Base-by-base conservation (phyloP, 1,140 invertebrate species). In the Eurosta solidaginis region DNA sequence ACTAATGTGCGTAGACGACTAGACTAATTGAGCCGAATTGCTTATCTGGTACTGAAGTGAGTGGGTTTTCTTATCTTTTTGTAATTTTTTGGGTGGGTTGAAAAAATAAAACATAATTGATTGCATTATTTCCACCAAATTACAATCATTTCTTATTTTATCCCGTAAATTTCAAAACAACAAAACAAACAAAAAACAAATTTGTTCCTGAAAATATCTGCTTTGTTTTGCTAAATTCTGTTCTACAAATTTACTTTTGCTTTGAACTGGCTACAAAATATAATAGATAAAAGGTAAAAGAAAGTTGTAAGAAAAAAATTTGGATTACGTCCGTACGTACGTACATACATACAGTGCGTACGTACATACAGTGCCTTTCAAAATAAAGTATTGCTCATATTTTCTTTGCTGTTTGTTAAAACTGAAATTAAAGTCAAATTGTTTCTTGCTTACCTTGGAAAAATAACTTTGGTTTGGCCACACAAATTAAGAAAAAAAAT, bases 211-310 rank as follows among this genome's bases (percentile, higher is more conserved):
- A 44, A n/a, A n/a, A n/a, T n/a, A n/a, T n/a, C n/a, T n/a, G n/a
- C n/a, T 44, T 74, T 74, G 44, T 47, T 74, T 12, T 7, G 10
- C 25, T 47, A 74, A 36, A 77, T 77, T 77, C 47, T 54, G 7
- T 36, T 77, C 77, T 49, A 77, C 78, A 74, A 79, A 79, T 77
- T 79, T 27, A 77, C 74, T 77, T 79, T 76, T 74, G 33, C 40
- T 79, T 79, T 27, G 45, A 79, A 74, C 78, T 54, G 78, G 78
- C 78, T 79, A 77, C 29, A 77, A 52, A 74, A 47, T 47, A n/a
- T 44, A 29, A 47, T 12, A 47, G 44, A 54, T 44, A 68, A 22
- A 29, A 59, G 54, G 36, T 1, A 59, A 59, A 14, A 44, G 42
- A 77, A 77, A 47, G 25, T 5, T 5, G 36, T 33, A 42, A 20